Evolutionary conservation across 2,888 invertebrate genomes (phyloP), one percentile per base, ranked within the genome.

Genomic region (Neria commutata): DNA sequence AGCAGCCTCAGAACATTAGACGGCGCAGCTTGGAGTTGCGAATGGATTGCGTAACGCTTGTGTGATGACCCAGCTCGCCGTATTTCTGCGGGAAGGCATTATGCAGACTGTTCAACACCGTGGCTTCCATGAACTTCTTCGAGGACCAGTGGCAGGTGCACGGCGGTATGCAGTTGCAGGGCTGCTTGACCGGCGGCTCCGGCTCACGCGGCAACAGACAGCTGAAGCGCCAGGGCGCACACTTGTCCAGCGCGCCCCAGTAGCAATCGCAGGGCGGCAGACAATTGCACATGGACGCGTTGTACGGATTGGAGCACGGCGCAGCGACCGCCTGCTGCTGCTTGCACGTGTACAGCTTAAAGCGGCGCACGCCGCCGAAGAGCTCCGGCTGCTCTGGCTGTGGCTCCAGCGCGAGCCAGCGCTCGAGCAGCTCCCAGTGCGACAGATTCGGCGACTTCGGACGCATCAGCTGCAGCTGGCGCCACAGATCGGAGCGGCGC

Each of bases 391-490:
- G 56, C 3, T 73, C 65, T 21, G 59, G 61, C 14, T 65, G 61
- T 1, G 53, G 58, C 19, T 74, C 72, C 1, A 65, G 61, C 0
- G 56, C 54, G 37, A 74, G 42, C 74, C 72, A 73, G 23, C 66
- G 63, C 42, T 80, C 78, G 60, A 81, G 69, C 6, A 67, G 59
- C 1, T 85, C 84, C 86, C 87, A 87, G 50, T 87, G 86, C 24
- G 84, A 81, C 46, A 81, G 57, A 10, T 83, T 67, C 0, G 79
- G 49, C 0, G 84, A 83, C 4, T 78, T 78, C 0, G 83, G 81
- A 58, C 78, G 78, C 3, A 87, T 59, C 0, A 87, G 81, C 55
- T 85, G 83, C 84, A 85, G 84, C 78, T 82, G 84, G 0, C 85
- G 80, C 1, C 85, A 80, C 0, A 87, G 70, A 26, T 86, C 84